Base-by-base conservation (phyloP, 2,113 vertebrate genomes). In the Pomatorhinus ruficollis region DNA sequence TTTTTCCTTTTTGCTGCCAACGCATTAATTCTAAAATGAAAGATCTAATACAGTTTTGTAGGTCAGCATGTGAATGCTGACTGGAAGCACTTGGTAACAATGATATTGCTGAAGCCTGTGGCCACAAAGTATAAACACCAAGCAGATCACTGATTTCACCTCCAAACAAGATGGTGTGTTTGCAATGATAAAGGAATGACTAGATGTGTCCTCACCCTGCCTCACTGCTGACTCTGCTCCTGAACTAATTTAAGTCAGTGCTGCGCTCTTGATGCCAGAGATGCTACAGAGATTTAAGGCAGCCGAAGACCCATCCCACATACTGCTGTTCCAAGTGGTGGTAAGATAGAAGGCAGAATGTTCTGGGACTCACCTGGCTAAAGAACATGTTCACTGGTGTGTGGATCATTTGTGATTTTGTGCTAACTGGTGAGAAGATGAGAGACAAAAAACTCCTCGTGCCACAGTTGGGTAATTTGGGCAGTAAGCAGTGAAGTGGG, bases 331-430 rank as follows among this genome's bases (percentile, higher is more conserved):
- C 39, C 45, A 70, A 23, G 10, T 30, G 28, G 21, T 1, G 2
- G 17, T 4, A 4, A 92, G 64, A 72, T 10, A 50, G 35, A 66
- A 54, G 35, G 33, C 18, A 83, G 44, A 70, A 84, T 12, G 15
- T 31, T 24, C 61, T 52, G 28, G 20, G 40, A 33, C 37, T 66
- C 30, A 84, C 27, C 37, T 53, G 53, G 54, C 13, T 63, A 63
- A 78, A 52, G 28, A 74, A 47, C 1, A 0, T 20, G 8, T 37
- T 75, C 52, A 44, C 8, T 30, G 61, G 19, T 0, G 0, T 19
- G 22, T 56, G 20, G 27, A 60, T 78, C 24, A 44, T 49, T 39
- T 68, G 18, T 30, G 31, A 54, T 66, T 83, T 83, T 63, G 22
- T 0, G 0, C 33, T 28, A 56, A 40, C 37, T 77, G 8, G 9